Conservation (phyloP, 2,888 invertebrate genomes). For the Orgyia antiqua region DNA sequence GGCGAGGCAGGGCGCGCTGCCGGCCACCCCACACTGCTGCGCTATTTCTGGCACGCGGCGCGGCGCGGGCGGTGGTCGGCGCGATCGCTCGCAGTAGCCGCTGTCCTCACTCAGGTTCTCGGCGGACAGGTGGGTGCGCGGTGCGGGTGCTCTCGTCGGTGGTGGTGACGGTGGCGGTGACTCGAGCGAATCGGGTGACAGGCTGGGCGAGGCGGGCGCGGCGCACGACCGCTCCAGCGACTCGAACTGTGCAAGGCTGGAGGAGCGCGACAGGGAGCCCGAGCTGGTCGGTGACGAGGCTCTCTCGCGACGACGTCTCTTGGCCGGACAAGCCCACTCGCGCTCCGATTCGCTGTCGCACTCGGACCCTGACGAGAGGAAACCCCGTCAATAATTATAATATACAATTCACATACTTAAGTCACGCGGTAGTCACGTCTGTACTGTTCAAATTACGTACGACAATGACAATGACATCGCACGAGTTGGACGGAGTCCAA, state of each 20-base stretch:
- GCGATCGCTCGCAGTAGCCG: conserved; percentile 82
- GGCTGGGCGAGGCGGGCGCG: conserved; percentile 61
- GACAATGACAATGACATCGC: conserved; percentile 69
- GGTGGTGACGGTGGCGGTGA: conserved; percentile 62
- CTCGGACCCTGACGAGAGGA: conserved; percentile 59
- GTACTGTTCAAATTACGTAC: conserved; percentile 25
- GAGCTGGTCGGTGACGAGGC: conserved; percentile 61
- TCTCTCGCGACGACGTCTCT: conserved; percentile 82
- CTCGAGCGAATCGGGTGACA: conserved; percentile 71
- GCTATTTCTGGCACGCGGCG: conserved; percentile 56
- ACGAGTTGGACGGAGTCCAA: conserved; percentile 54
- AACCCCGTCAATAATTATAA: conserved; percentile 21
- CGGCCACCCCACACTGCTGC: conserved; percentile 47
- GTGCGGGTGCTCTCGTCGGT: conserved; percentile 45
- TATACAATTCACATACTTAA: conserved; percentile 6
- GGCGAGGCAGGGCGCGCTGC: conserved; percentile 61
- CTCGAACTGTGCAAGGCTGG: conserved; percentile 91
- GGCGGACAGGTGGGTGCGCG: conserved; percentile 79
- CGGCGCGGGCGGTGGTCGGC: conserved; percentile 51
- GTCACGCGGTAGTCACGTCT: conserved; percentile 31
- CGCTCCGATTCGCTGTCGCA: conserved; percentile 84
- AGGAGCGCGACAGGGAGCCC: conserved; percentile 85
- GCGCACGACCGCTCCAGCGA: conserved; percentile 82
- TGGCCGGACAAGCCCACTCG: conserved; percentile 86
- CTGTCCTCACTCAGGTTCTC: conserved; percentile 90